Percentiles rank a stretch among this genome's conserved stretches.
Evolutionary conservation across 2,113 vertebrate species (phyloP).

Genomic region (Acanthochromis polyacanthus): DNA sequence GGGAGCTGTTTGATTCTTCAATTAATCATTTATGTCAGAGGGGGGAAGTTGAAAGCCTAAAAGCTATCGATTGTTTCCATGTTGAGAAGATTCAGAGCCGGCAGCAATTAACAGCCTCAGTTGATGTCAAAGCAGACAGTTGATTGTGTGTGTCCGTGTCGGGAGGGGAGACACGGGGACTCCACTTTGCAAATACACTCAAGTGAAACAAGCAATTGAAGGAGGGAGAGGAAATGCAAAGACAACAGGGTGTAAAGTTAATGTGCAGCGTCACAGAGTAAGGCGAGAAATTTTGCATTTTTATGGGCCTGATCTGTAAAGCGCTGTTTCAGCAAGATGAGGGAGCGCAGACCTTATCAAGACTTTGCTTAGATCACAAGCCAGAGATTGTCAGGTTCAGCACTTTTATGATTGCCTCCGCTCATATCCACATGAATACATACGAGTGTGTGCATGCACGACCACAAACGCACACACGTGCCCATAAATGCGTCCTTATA

Average conservation of each 20-base stretch:
- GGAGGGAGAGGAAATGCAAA: slow-evolving; percentile 43
- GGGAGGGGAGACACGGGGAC: background rate
- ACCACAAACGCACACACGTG: slow-evolving; percentile 6
- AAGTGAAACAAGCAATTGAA: slow-evolving; percentile 34
- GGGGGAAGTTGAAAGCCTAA: slow-evolving; percentile 48
- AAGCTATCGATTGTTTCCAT: slow-evolving; percentile 62
- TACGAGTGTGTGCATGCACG: slow-evolving; percentile 26
- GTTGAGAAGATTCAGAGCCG: slow-evolving; percentile 48
- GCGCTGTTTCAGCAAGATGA: slow-evolving; percentile 64
- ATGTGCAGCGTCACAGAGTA: slow-evolving; percentile 44
- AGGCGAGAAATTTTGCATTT: slow-evolving; percentile 49
- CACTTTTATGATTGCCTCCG: slow-evolving; percentile 75
- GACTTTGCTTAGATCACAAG: slow-evolving; percentile 59
- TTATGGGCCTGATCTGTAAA: slow-evolving; percentile 54
- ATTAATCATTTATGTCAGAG: slow-evolving; percentile 66
- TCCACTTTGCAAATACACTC: slow-evolving; percentile 15
- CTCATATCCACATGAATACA: slow-evolving; percentile 45
- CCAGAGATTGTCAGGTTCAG: slow-evolving; percentile 67
- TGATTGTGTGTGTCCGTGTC: slow-evolving; percentile 17
- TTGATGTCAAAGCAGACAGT: slow-evolving; percentile 42
- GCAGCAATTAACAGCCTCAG: slow-evolving; percentile 61
- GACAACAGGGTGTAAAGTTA: slow-evolving; percentile 41
- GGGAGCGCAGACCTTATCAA: slow-evolving; percentile 59
- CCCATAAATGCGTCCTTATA: slow-evolving; percentile 27
- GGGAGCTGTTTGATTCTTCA: slow-evolving; percentile 62